Conservation (phyloP, 2,797 vertebrate genomes). For the Geotria australis region DNA sequence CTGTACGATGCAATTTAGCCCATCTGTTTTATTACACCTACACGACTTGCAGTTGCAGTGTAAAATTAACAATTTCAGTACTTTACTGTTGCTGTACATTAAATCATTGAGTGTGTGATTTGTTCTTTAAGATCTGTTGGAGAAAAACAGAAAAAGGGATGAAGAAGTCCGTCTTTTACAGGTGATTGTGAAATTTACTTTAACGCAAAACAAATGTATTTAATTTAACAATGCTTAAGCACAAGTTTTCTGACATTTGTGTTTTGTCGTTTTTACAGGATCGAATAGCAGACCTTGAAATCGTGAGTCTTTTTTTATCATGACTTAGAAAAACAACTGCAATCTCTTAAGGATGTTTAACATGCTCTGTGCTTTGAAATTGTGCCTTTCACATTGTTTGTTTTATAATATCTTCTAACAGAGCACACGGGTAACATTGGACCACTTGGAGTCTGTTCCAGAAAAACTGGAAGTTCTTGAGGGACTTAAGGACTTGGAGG, state of each 20-base stretch:
- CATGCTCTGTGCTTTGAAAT: too few species aligned
- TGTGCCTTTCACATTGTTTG: too few species aligned
- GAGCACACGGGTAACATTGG: conserved; percentile 41
- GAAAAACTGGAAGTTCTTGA: conserved; percentile 47
- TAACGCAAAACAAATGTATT: too few species aligned
- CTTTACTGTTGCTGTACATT: neutral
- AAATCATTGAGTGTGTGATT: neutral
- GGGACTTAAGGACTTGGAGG: conserved; percentile 35
- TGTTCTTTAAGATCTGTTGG: conserved; percentile 29
- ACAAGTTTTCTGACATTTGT: neutral
- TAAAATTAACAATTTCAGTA: neutral
- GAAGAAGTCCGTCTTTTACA: conserved; percentile 50
- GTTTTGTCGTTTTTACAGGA: conserved; percentile 28
- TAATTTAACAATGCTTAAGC: neutral
- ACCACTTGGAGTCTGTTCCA: conserved; percentile 56
- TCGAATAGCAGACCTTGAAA: conserved; percentile 37
- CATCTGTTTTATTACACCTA: neutral
- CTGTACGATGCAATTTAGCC: too few species aligned
- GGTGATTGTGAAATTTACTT: conserved; percentile 11
- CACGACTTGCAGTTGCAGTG: too few species aligned
- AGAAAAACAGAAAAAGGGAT: conserved; percentile 33
- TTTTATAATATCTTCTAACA: conserved; percentile 11
- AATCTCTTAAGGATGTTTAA: too few species aligned
- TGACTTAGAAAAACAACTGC: too few species aligned
- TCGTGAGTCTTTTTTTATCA: conserved; percentile 17